Conservation (phyloP, 2,113 vertebrate genomes). For the Podocnemis expansa region DNA sequence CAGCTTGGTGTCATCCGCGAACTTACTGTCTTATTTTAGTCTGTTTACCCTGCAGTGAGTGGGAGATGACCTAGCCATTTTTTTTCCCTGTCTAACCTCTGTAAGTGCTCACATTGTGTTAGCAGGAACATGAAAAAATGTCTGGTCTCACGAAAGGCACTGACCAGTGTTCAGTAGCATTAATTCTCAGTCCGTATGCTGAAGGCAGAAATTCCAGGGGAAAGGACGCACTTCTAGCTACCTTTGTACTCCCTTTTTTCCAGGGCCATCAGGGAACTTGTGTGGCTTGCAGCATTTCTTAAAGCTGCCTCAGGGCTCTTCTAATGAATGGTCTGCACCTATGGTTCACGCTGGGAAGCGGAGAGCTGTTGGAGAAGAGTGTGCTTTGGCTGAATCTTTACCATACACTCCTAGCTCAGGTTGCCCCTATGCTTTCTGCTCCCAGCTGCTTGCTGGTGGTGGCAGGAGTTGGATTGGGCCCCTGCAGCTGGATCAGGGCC, state of each 20-base stretch:
- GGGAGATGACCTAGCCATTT: background rate
- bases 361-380: background rate
- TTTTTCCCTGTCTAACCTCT: background rate
- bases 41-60: background rate
- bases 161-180: fast-evolving
- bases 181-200: background rate
- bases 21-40: slow-evolving; percentile 13
- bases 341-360: background rate
- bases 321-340: background rate
- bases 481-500: too few species aligned
- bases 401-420: background rate
- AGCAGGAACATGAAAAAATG: fast-evolving
- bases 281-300: fast-evolving
- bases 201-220: fast-evolving
- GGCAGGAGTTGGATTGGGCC: too few species aligned
- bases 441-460: too few species aligned
- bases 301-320: background rate
- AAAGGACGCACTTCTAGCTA: too few species aligned
- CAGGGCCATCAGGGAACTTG: fast-evolving
- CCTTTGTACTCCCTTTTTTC: fast-evolving
- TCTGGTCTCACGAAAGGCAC: fast-evolving
- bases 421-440: background rate
- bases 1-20: too few species aligned
- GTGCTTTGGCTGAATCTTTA: background rate
- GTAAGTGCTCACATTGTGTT: fast-evolving